A percentile compares a stretch with the other conserved stretches of the same genome.
Evolutionary conservation across 2,797 vertebrate species (phyloP).

Genomic region (Leuciscus waleckii): DNA sequence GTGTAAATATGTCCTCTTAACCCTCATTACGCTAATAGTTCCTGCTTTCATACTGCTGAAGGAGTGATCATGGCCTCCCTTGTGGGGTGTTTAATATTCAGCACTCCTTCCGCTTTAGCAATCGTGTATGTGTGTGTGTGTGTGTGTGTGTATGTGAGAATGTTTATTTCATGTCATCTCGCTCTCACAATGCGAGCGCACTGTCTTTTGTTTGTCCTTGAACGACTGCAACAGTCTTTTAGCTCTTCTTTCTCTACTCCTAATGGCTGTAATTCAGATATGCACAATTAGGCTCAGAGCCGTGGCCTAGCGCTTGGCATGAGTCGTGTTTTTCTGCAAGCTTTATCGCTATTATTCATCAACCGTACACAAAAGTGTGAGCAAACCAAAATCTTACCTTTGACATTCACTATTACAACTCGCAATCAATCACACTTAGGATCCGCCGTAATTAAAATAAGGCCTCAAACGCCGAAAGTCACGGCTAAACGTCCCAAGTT

Average conservation of each 20-base stretch:
- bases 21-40: conserved; percentile 29
- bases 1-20: conserved; percentile 33
- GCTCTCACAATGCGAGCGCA: neutral
- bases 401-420: neutral
- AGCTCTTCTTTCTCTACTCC: neutral
- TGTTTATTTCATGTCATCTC: conserved; percentile 23
- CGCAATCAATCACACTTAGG: neutral
- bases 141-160: neutral
- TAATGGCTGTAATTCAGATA: conserved; percentile 1
- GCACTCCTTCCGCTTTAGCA: neutral
- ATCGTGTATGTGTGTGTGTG: neutral
- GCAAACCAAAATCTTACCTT: neutral
- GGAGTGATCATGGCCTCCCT: conserved; percentile 28
- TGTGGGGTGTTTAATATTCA: conserved; percentile 21
- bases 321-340: neutral
- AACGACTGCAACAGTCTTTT: neutral
- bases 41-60: neutral
- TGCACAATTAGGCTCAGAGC: neutral
- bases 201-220: conserved; percentile 23
- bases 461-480: neutral
- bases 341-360: conserved; percentile 1
- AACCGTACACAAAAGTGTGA: neutral
- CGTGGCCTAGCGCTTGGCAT: neutral
- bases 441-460: neutral
- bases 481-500: neutral